These are phyloP conservation scores for Apodemus sylvaticus DNA, from an alignment of 2,113 vertebrate genomes.

Conservation along the genomic window DNA sequence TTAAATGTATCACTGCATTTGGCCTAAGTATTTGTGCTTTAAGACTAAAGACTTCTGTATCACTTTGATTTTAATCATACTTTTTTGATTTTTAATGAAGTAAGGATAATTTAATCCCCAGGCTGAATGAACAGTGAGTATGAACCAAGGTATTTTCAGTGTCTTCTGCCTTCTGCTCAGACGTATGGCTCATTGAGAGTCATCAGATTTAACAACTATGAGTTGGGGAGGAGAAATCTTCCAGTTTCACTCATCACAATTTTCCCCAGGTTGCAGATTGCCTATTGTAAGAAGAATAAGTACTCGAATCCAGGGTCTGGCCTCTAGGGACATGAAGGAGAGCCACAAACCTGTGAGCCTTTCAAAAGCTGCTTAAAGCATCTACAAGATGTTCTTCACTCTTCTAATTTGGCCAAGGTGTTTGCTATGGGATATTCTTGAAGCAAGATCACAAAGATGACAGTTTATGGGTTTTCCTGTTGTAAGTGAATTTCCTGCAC, in stretches of 20 bases:
- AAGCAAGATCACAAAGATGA: no score
- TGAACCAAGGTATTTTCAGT: not conserved
- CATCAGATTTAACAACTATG: not conserved
- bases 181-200: not conserved
- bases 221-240: not conserved
- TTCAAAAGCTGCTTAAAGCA: not conserved
- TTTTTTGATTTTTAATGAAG: slow-evolving; percentile 27
- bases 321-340: not conserved
- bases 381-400: slow-evolving; percentile 4
- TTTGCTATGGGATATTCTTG: no score
- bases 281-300: not conserved
- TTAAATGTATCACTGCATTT: not conserved
- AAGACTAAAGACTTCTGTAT: not conserved
- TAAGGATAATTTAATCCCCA: slow-evolving; percentile 4
- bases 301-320: not conserved
- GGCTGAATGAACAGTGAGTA: not conserved
- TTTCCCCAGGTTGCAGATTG: not conserved
- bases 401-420: slow-evolving; percentile 28
- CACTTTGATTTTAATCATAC: not conserved
- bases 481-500: no score
- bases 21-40: not conserved
- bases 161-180: not conserved
- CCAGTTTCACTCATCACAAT: not conserved
- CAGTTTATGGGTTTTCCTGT: no score
- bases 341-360: not conserved